Evolutionary conservation across 1,140 invertebrate species (phyloP).

Genomic region (Amyelois transitella): DNA sequence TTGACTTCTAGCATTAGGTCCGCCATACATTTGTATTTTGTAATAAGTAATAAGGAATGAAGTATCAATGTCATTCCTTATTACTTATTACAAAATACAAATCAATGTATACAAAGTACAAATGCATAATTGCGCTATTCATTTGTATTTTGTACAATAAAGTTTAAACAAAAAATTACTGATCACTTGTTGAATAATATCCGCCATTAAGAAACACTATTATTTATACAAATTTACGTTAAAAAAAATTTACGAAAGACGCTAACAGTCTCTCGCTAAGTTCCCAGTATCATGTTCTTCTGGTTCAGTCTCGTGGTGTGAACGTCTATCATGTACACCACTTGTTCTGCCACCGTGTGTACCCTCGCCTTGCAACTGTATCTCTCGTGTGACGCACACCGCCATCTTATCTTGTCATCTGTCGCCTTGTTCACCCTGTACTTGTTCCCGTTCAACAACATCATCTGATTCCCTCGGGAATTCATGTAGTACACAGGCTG

Average conservation of each 20-base stretch:
- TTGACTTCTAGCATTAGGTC: too few species aligned
- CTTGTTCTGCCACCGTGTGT: constrained; percentile 14
- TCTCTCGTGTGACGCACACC: constrained; percentile 16
- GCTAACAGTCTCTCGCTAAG: background rate
- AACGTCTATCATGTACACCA: constrained; percentile 14
- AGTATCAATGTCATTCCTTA: too few species aligned
- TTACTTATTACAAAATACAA: too few species aligned
- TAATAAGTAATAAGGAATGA: too few species aligned
- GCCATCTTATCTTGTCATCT: constrained; percentile 36
- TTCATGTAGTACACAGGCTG: constrained; percentile 19
- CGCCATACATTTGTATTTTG: too few species aligned
- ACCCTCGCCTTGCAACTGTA: constrained; percentile 20
- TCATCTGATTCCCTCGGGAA: constrained; percentile 20
- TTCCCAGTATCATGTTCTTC: background rate
- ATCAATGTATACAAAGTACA: too few species aligned
- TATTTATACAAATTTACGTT: background rate
- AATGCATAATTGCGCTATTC: too few species aligned
- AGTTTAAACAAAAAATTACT: too few species aligned
- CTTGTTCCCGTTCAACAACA: constrained; percentile 31
- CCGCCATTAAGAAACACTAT: too few species aligned
- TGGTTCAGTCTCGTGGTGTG: constrained; percentile 8
- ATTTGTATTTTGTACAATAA: too few species aligned
- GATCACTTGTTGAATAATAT: too few species aligned
- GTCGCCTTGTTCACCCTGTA: constrained; percentile 29
- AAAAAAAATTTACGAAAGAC: background rate